Conservation (phyloP, 1,140 invertebrate genomes). For the Cecropterus lyciades region DNA sequence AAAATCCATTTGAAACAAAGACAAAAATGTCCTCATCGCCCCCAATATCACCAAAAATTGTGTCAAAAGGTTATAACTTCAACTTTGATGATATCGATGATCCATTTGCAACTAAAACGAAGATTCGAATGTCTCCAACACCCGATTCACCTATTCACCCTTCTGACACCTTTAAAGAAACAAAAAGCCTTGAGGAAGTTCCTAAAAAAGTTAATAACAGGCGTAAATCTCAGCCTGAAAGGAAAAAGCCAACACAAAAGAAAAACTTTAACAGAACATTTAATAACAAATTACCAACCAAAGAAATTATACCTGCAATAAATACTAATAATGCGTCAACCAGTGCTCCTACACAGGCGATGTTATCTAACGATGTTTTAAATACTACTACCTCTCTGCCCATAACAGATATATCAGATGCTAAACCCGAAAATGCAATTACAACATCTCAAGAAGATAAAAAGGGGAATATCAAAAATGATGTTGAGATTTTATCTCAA, state of each 20-base stretch:
- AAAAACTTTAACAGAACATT: constrained; percentile 49
- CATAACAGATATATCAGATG: neutral
- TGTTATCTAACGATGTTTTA: neutral
- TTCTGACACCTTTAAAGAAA: neutral
- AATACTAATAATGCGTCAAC: neutral
- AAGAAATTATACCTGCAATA: neutral
- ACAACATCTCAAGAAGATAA: neutral
- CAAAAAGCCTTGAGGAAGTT: constrained; percentile 14
- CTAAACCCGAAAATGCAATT: neutral
- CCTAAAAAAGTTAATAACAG: constrained; percentile 46
- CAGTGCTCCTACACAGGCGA: no score
- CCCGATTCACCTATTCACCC: constrained; percentile 35
- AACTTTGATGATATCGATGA: constrained; percentile 74
- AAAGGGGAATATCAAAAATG: neutral
- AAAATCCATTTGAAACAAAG: constrained; percentile 40
- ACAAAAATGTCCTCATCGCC: constrained; percentile 45
- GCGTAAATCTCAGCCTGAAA: constrained; percentile 55
- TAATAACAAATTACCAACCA: neutral
- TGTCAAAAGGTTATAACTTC: constrained; percentile 68
- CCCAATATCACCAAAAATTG: constrained; percentile 52
- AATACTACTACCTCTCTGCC: neutral
- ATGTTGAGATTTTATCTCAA: no score
- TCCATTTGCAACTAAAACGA: constrained; percentile 73
- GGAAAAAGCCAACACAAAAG: constrained; percentile 42
- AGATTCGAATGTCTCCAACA: constrained; percentile 62